Evolutionary conservation across 2,797 vertebrate species (phyloP), one percentile per base, ranked within the genome.

Genomic region (Cuniculus paca): DNA sequence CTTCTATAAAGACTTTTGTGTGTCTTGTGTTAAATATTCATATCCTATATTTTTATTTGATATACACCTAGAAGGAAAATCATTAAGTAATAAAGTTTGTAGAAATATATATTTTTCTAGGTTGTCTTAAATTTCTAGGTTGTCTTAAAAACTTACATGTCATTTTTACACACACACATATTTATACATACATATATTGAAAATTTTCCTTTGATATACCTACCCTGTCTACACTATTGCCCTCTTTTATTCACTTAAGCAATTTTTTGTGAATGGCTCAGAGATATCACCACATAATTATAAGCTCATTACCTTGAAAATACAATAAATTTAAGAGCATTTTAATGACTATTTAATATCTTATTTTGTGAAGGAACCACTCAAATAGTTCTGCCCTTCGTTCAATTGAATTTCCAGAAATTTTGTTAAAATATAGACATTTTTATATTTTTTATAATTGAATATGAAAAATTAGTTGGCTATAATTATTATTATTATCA

Each of bases 1-100:
- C 24, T 80, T 96, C 34, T 79, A 50, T 60, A 80, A 74, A 80
- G 56, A 39, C 1, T 72, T 48, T 13, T 52, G 2, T 34, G 5
- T 56, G 9, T 42, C 28, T 91, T 52, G 50, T 60, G n/a, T 88
- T 91, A 92, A 89, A 84, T 90, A 90, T 75, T 68, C 28, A 75
- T 77, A 54, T 74, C 26, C 42, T 74, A 48, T 5, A 45, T n/a
- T 72, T 79, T 87, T 39, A 26, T 88, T 79, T 39, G 24, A 7
- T 75, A 10, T 34, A 45, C 56, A 70, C 31, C 9, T 94, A 36
- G 31, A 52, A 75, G 58, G 85, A 14, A 87, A 58, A 70, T 31
- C 65, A 65, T 45, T 77, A 52, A n/a, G 52, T 70, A 20, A 9
- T 56, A 80, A 50, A 56, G 5, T 42, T 90, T 90, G 13, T 12